phyloP scores from a whole-genome alignment of 1,140 invertebrate genomes.

The Calliphora vicina region DNA sequence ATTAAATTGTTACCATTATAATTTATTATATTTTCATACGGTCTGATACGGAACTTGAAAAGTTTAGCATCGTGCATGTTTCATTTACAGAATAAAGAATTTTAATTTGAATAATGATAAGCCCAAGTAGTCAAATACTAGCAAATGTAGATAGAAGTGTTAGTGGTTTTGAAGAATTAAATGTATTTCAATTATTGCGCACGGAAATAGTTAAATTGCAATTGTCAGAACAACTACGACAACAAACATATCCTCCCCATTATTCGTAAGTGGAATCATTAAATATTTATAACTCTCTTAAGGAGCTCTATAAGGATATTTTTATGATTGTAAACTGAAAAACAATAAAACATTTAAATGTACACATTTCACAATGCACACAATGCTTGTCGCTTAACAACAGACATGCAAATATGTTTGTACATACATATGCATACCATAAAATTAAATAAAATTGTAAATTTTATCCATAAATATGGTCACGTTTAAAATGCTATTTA shows the following conservation, averaged over 20 bases:
- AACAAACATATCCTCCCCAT: neutral
- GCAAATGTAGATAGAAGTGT: neutral
- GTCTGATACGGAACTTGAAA: too few relatives aligned
- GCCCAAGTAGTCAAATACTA: neutral
- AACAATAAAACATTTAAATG: neutral
- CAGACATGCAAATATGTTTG: neutral
- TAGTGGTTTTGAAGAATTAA: neutral
- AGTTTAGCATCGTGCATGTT: neutral
- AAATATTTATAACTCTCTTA: neutral
- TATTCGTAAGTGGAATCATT: neutral
- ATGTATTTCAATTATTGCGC: slow-evolving; percentile 17
- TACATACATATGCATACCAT: neutral
- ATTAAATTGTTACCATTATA: slow-evolving; percentile 1
- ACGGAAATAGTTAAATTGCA: slow-evolving; percentile 23
- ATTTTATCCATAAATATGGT: neutral
- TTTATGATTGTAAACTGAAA: neutral
- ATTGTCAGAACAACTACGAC: neutral
- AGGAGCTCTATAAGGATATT: neutral
- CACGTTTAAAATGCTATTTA: neutral
- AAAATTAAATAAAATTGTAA: neutral
- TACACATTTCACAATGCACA: neutral
- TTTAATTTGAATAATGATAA: slow-evolving; percentile 1
- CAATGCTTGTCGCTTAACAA: neutral
- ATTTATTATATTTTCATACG: neutral
- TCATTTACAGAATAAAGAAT: neutral